These are phyloP conservation scores for Serrognathus titanus DNA, from an alignment of 2,888 invertebrate species.

Conservation along the genomic window DNA sequence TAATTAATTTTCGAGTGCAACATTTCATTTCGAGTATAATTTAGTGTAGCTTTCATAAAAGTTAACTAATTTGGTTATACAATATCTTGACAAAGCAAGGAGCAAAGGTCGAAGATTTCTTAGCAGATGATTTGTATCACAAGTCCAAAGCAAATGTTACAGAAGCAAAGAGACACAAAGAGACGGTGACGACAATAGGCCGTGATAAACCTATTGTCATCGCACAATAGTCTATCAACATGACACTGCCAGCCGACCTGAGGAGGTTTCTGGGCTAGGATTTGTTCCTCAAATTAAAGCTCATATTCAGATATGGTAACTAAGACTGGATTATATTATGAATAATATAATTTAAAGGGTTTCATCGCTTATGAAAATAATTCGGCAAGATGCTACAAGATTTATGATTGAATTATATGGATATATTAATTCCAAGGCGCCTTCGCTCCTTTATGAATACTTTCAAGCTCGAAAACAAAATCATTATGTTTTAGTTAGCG, in stretches of 20 bases:
- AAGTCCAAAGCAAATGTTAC: slow-evolving; percentile 37
- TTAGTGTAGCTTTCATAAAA: too few species aligned
- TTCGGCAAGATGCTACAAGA: too few species aligned
- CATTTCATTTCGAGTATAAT: too few species aligned
- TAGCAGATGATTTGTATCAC: slow-evolving; percentile 37
- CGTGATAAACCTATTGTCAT: slow-evolving; percentile 47
- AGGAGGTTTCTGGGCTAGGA: slow-evolving; percentile 18
- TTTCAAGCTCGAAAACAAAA: too few species aligned
- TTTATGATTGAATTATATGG: too few species aligned
- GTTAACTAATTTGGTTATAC: background rate
- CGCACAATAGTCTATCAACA: slow-evolving; percentile 47
- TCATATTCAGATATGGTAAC: slow-evolving; percentile 1
- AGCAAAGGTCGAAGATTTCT: slow-evolving; percentile 15
- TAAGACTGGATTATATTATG: background rate
- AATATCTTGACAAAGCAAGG: background rate
- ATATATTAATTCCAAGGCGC: too few species aligned
- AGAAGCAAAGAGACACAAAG: slow-evolving; percentile 36
- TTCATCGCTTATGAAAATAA: too few species aligned
- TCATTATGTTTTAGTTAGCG: too few species aligned
- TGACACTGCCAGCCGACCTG: slow-evolving; percentile 42
- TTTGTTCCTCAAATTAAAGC: slow-evolving; percentile 14
- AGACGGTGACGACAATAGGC: slow-evolving; percentile 42
- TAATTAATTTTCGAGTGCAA: too few species aligned
- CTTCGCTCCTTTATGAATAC: too few species aligned
- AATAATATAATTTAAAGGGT: too few species aligned